Percentiles rank a stretch among this genome's conserved stretches.
Evolutionary conservation across 2,797 vertebrate species (phyloP).

Genomic region (Acanthiza pusilla): DNA sequence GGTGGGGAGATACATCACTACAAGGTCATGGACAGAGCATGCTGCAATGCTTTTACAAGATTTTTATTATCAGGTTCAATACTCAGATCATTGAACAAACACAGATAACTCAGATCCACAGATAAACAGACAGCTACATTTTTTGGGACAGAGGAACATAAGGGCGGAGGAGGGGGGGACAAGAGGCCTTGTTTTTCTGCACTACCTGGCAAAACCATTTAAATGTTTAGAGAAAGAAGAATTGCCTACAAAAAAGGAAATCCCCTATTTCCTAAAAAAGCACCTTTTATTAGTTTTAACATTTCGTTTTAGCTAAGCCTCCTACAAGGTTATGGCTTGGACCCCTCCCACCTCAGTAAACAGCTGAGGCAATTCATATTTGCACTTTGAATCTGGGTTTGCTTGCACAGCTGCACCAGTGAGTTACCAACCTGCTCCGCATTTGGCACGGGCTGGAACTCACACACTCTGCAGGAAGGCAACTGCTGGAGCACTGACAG

Average conservation of each 20-base stretch:
- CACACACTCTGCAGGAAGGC: neutral
- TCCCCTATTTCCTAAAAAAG: neutral
- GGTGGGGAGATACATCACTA: neutral
- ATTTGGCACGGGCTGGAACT: neutral
- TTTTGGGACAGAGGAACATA: neutral
- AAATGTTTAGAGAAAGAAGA: neutral
- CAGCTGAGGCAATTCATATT: neutral
- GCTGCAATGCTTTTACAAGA: neutral
- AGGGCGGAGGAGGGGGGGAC: accelerated
- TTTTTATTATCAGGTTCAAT: neutral
- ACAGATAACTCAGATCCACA: neutral
- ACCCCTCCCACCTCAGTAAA: neutral
- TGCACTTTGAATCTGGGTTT: neutral
- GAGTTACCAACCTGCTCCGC: neutral
- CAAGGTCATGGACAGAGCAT: neutral
- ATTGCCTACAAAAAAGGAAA: neutral
- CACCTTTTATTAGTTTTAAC: neutral
- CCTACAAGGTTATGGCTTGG: neutral
- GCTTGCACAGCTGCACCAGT: conserved; percentile 31
- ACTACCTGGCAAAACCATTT: neutral
- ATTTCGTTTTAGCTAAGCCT: neutral
- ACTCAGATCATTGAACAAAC: neutral
- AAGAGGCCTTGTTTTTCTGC: neutral
- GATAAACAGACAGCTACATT: neutral
- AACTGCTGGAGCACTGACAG: neutral